Evolutionary conservation across 1,140 invertebrate genomes (phyloP), one percentile per base, ranked within the genome.

Genomic region (Aethina tumida): DNA sequence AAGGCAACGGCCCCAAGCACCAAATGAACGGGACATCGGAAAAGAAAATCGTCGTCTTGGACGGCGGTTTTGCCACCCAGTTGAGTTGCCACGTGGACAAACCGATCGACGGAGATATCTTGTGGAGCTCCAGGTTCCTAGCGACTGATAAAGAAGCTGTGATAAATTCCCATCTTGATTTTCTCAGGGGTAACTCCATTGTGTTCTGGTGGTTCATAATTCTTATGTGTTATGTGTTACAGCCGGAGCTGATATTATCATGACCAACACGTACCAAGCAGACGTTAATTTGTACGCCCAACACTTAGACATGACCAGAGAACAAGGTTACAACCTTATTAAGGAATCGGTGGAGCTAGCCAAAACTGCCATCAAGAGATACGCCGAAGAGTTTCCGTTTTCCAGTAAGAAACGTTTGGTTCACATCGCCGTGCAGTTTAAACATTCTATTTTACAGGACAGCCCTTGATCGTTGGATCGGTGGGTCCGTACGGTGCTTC

Each of bases 401-500:
- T 29, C 41, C 9, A 25, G 52, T 55, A 41, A 45, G 52, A 42
- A 39, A n/a, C 15, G 14, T 33, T 15, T 33, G 7, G 10, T 2
- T n/a, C 22, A 14, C 7, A 30, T 7, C 14, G 28, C 8, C 7
- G n/a, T 8, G 22, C 22, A 24, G n/a, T 24, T 24, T 24, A 24
- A 24, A 8, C 22, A 14, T 13, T 32, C 27, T 12, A 40, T 25
- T 36, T 46, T 41, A 14, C 22, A 54, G 45, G 35, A 18, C 49
- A 45, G 43, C 74, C 80, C 1, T 43, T 78, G 15, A 71, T 88
- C 25, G 75, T 83, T 25, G 92, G 86, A 5, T 90, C 89, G 0
- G 77, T 94, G 22, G 91, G 92, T 1, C 87, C 92, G 0, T 95
- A 91, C 55, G 92, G 89, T 0, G 89, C 90, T 3, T 79, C 73